A percentile compares a stretch with the other conserved stretches of the same genome.
Evolutionary conservation across 2,888 invertebrate species (phyloP).

Genomic region (Hypercompe scribonia): DNA sequence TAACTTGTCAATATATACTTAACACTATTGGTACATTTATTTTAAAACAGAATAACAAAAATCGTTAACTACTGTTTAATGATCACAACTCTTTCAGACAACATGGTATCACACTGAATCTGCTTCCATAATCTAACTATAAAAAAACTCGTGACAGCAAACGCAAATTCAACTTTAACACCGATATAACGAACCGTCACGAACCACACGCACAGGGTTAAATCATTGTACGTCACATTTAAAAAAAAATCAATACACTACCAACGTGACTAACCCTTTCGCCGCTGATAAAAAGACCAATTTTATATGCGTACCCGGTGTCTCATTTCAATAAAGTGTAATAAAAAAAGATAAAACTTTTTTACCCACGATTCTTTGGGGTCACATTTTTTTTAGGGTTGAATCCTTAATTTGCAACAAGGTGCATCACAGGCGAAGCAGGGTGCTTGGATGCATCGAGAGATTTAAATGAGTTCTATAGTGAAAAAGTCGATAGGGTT

Average conservation of each 20-base stretch:
- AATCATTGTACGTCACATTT: slow-evolving; percentile 59
- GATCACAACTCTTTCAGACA: neutral
- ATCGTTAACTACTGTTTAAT: neutral
- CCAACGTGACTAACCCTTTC: slow-evolving; percentile 77
- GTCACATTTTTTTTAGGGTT: slow-evolving; percentile 81
- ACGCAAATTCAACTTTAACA: slow-evolving; percentile 80
- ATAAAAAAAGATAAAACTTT: slow-evolving; percentile 82
- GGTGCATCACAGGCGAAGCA: slow-evolving; percentile 82
- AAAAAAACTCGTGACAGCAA: slow-evolving; percentile 47
- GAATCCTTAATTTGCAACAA: slow-evolving; percentile 87
- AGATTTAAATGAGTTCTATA: slow-evolving; percentile 83
- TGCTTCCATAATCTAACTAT: neutral
- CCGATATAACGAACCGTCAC: slow-evolving; percentile 79
- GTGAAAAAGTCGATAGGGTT: slow-evolving; percentile 76
- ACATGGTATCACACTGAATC: neutral
- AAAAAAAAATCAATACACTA: slow-evolving; percentile 71
- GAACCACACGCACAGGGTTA: slow-evolving; percentile 79
- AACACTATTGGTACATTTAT: neutral
- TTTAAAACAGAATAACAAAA: neutral
- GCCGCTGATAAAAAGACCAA: slow-evolving; percentile 78
- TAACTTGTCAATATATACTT: too few species aligned
- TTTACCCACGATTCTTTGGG: slow-evolving; percentile 85
- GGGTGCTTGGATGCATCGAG: slow-evolving; percentile 72
- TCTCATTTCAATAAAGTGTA: slow-evolving; percentile 85
- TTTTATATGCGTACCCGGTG: slow-evolving; percentile 84